Evolutionary conservation across 2,797 vertebrate genomes (phyloP), one percentile per base, ranked within the genome.

Genomic region (Pempheris klunzingeri): DNA sequence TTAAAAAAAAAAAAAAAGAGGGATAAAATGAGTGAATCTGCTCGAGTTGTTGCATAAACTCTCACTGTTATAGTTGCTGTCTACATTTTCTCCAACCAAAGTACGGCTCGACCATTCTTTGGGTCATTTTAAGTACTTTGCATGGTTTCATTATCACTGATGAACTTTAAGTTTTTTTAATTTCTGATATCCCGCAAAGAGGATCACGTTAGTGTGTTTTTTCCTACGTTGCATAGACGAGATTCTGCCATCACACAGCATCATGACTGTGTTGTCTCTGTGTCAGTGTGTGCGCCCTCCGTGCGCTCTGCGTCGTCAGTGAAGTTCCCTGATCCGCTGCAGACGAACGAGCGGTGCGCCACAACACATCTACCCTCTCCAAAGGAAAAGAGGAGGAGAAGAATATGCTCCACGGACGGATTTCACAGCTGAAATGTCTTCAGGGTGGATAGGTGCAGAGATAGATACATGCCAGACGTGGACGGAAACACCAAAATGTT

Each of bases 241-340:
- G n/a, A 17, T 5, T 30, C 13, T 44, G 28, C 36, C 62, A 55
- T 20, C 3, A 41, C 4, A 12, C n/a, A 12, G 2, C 4, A 14
- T 65, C 9, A n/a, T 46, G 32, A 28, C 24, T 11, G 9, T 43
- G 50, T n/a, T 9, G 39, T 11, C n/a, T 41, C 7, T 43, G 13
- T 22, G 44, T 36, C 15, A 12, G 67, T 39, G 14, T 26, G 77
- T 55, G 77, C 81, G 73, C 70, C 20, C 68, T 68, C 39, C 17
- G 63, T 54, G 78, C 76, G 82, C 82, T 80, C 5, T 75, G 71
- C 62, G 74, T 82, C 72, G 79, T 71, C 82, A 70, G 28, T 70
- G 72, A 84, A 89, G 85, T 86, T 85, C 49, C 54, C 70, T 64
- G 71, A 82, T 81, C 49, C 66, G 63, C 82, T 61, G 80, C 81